These are phyloP conservation scores for Tricholaema leucomelas DNA, from an alignment of 2,113 vertebrate species.

Conservation along the genomic window DNA sequence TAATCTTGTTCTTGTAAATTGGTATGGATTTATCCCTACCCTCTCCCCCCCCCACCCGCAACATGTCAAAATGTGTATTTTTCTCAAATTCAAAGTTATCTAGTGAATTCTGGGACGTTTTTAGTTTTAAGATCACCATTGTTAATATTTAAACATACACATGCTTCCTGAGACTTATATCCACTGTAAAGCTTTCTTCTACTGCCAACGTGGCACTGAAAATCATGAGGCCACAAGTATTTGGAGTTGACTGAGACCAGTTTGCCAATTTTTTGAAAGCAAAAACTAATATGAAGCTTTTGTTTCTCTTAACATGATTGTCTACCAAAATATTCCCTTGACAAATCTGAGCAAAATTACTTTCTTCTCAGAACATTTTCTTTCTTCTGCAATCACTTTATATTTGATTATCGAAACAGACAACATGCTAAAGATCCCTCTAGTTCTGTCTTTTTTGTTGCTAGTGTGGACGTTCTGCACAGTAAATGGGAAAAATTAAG, in stretches of 20 bases:
- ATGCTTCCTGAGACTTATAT: background rate
- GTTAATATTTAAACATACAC: background rate
- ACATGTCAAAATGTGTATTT: background rate
- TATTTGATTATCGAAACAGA: background rate
- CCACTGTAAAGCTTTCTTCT: background rate
- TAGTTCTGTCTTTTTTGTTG: background rate
- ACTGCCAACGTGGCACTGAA: background rate
- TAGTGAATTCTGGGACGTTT: background rate
- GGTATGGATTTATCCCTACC: background rate
- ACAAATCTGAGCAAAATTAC: background rate
- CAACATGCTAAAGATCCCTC: background rate
- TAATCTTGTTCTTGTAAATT: slow-evolving; percentile 49
- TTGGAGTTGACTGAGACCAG: background rate
- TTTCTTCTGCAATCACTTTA: background rate
- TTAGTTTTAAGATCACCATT: background rate
- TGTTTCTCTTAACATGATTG: background rate
- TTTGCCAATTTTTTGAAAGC: background rate
- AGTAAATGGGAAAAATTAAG: background rate
- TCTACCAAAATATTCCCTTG: background rate
- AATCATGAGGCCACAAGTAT: background rate
- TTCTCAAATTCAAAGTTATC: background rate
- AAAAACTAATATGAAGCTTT: background rate
- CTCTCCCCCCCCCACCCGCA: background rate
- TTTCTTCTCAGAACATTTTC: background rate
- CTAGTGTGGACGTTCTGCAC: background rate